Conservation (phyloP, 2,888 invertebrate species). For the Chesias legatella region DNA sequence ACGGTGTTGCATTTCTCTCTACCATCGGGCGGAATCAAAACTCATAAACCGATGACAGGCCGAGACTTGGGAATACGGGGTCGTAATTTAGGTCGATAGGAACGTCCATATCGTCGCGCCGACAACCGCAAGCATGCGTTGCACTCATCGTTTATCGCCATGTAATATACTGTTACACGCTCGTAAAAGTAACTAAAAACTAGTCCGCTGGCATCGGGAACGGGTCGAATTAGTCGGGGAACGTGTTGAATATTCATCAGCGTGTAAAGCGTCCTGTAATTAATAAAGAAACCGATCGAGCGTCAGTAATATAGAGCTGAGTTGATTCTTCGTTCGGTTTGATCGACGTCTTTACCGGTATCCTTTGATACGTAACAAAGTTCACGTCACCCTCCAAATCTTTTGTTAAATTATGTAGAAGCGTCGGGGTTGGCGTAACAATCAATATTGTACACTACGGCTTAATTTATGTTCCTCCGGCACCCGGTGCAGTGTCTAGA, state of each 20-base stretch:
- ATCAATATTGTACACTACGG: slow-evolving; percentile 39
- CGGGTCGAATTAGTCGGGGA: slow-evolving; percentile 49
- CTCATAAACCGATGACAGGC: slow-evolving; percentile 74
- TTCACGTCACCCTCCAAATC: slow-evolving; percentile 35
- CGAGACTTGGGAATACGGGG: slow-evolving; percentile 74
- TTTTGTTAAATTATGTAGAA: slow-evolving; percentile 48
- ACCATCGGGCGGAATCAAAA: slow-evolving; percentile 72
- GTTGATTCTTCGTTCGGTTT: slow-evolving; percentile 38
- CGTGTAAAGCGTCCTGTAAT: slow-evolving; percentile 58
- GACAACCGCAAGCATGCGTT: slow-evolving; percentile 62
- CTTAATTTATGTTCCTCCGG: slow-evolving; percentile 47
- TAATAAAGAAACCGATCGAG: slow-evolving; percentile 56
- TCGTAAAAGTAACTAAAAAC: slow-evolving; percentile 67
- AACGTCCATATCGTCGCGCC: slow-evolving; percentile 62
- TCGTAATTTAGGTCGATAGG: slow-evolving; percentile 64
- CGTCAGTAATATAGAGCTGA: slow-evolving; percentile 47
- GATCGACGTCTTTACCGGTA: slow-evolving; percentile 44
- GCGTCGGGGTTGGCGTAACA: slow-evolving; percentile 37
- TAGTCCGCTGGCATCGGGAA: slow-evolving; percentile 38
- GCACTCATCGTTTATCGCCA: slow-evolving; percentile 72
- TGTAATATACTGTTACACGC: slow-evolving; percentile 68
- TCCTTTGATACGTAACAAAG: slow-evolving; percentile 45
- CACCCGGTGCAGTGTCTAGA: slow-evolving; percentile 44
- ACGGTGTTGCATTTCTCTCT: slow-evolving; percentile 74
- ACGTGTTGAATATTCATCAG: slow-evolving; percentile 59